phyloP scores from a whole-genome alignment of 2,888 invertebrate species.

The Thyatira batis region DNA sequence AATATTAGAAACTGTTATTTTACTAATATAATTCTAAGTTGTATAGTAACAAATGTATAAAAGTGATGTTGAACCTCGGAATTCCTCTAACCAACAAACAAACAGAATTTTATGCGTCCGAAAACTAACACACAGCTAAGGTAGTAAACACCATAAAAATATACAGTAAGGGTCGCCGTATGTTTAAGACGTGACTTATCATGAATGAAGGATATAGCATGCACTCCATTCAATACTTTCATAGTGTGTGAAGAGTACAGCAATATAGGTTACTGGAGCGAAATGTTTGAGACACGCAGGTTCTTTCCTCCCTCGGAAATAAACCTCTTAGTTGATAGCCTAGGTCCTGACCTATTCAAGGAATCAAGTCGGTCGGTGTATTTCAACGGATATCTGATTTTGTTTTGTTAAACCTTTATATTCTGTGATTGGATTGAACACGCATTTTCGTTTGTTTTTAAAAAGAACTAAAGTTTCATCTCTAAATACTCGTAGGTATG shows the following conservation, averaged over 20 bases:
- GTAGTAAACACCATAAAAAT: not conserved
- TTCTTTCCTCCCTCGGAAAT: not conserved
- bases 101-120: no score
- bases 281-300: not conserved
- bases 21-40: no score
- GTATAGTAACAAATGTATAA: no score
- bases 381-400: not conserved
- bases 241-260: not conserved
- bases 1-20: no score
- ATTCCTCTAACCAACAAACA: no score
- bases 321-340: not conserved
- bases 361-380: not conserved
- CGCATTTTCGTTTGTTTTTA: no score
- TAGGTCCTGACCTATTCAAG: not conserved
- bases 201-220: not conserved
- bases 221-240: not conserved
- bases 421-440: not conserved
- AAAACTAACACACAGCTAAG: not conserved
- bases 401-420: not conserved
- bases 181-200: not conserved
- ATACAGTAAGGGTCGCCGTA: not conserved
- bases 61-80: no score
- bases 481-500: no score
- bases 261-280: slow-evolving; percentile 1
- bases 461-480: no score